These are phyloP conservation scores for Bolinopsis microptera DNA, from an alignment of 37 sponge, comb jelly and placozoan genomes.

Conservation along the genomic window DNA sequence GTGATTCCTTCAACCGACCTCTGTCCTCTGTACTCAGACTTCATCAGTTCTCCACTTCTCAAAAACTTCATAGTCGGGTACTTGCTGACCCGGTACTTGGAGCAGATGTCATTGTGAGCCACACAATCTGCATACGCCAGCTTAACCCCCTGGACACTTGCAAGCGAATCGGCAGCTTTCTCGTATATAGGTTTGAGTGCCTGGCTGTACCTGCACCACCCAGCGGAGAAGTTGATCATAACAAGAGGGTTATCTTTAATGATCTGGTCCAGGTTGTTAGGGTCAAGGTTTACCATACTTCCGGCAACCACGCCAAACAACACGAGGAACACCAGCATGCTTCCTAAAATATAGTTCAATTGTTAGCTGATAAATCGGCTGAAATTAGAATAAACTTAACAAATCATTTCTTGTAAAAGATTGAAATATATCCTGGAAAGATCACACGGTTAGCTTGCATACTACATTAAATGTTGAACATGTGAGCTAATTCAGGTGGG, in stretches of 20 bases:
- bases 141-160: neutral
- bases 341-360: neutral
- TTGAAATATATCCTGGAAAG: no score
- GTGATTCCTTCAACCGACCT: conserved; percentile 70
- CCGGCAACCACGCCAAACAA: neutral
- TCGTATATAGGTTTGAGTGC: conserved; percentile 92
- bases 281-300: conserved; percentile 21
- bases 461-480: neutral
- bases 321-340: conserved; percentile 10
- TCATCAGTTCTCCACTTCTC: conserved; percentile 73
- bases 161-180: conserved; percentile 75
- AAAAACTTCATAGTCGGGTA: conserved; percentile 95
- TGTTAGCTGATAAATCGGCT: no score
- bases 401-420: no score
- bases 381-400: no score
- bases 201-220: conserved; percentile 91
- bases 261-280: neutral
- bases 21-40: conserved; percentile 65
- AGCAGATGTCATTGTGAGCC: conserved; percentile 11
- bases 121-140: conserved; percentile 59
- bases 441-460: no score
- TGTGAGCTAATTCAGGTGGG: neutral
- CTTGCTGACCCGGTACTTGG: conserved; percentile 72
- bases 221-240: conserved; percentile 61
- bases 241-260: conserved; percentile 19